Percentiles rank a stretch among this genome's conserved stretches.
These are phyloP conservation scores for Congeria kusceri DNA, from an alignment of 2,888 invertebrate genomes.

Conservation along the genomic window DNA sequence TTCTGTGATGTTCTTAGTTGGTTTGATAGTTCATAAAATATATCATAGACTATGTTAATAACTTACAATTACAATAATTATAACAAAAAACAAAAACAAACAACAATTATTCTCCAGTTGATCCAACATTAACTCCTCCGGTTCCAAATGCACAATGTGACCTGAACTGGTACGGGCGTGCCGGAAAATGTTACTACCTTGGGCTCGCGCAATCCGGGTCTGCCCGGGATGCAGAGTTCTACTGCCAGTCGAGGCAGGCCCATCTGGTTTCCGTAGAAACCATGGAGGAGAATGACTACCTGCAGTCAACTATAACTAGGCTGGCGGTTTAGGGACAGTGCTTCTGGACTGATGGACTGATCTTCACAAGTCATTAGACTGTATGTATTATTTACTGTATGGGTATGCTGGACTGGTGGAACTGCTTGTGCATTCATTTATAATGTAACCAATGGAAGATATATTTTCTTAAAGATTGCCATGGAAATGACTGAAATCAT, in stretches of 20 bases:
- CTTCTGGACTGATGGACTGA: conserved; percentile 77
- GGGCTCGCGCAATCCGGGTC: conserved; percentile 43
- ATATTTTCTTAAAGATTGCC: no score
- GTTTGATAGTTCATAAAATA: no score
- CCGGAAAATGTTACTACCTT: conserved; percentile 66
- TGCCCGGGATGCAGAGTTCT: conserved; percentile 64
- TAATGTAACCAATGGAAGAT: no score
- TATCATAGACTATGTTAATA: no score
- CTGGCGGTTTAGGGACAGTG: conserved; percentile 49
- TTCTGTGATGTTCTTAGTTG: no score
- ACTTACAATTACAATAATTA: no score
- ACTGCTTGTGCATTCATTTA: no score
- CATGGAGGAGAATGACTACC: conserved; percentile 57
- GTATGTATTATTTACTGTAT: conserved; percentile 52
- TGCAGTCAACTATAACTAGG: conserved; percentile 48
- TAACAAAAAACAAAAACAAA: no score
- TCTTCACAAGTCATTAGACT: conserved; percentile 66
- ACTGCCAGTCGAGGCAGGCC: conserved; percentile 60
- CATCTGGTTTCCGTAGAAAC: conserved; percentile 71
- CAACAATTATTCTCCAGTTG: conserved; percentile 45
- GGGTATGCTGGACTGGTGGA: no score
- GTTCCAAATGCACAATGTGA: conserved; percentile 68
- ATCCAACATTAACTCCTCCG: conserved; percentile 68
- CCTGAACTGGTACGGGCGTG: conserved; percentile 58
- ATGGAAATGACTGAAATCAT: no score